Evolutionary conservation across 2,797 vertebrate genomes (phyloP).

Genomic region (Alcedo atthis): DNA sequence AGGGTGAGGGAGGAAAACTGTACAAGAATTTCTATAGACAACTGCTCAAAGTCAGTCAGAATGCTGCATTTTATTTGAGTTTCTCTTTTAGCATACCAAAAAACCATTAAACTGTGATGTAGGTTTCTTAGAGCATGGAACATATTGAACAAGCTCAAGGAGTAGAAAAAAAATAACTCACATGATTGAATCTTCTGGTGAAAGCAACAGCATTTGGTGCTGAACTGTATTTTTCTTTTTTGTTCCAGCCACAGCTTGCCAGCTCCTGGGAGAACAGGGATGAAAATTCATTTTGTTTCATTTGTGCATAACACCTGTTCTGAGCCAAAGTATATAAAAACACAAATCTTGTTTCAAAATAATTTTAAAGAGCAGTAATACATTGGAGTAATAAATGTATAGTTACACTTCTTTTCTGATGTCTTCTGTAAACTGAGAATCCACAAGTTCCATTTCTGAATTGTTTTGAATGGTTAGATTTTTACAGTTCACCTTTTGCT

Average conservation of each 20-base stretch:
- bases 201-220: constrained; percentile 98
- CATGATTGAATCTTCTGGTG: constrained; percentile 98
- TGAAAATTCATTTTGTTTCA: constrained; percentile 1
- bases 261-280: constrained; percentile 85
- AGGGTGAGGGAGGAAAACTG: background rate
- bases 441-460: background rate
- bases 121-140: background rate
- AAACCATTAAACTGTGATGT: background rate
- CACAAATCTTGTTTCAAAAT: background rate
- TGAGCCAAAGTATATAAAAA: background rate
- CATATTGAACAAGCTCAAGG: background rate
- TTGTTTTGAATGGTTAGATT: background rate
- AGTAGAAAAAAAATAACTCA: constrained; percentile 75
- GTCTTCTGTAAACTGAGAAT: background rate
- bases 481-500: background rate
- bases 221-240: constrained; percentile 98
- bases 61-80: background rate
- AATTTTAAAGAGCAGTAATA: background rate
- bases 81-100: background rate
- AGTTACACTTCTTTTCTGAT: background rate
- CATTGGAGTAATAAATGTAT: background rate
- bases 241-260: constrained; percentile 99
- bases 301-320: background rate
- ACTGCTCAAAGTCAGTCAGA: background rate
- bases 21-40: background rate